Base-by-base conservation (phyloP, 2,888 invertebrate species). In the Taphrorychus bicolor region DNA sequence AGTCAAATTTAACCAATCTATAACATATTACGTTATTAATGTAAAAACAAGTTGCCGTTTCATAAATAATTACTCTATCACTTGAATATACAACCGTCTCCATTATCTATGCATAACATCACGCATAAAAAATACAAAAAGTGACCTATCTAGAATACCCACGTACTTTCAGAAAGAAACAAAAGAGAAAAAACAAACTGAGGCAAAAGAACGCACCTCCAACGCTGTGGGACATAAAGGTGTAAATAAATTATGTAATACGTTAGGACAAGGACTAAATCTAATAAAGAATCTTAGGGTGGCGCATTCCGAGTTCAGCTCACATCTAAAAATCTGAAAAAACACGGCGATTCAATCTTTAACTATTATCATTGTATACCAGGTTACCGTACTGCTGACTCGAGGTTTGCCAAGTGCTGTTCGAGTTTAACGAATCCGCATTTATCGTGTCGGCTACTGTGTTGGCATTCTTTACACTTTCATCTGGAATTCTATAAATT, bases 281-380 rank as follows among this genome's bases (percentile, higher is more conserved):
- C 74, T 76, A 75, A 71, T 65, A 72, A 72, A 70, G 69, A 69
- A 59, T 71, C 67, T 71, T 59, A 65, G 45, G n/a, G 19, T 16
- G 51, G 22, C 40, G 58, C 58, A 68, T 65, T 60, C 57, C 70
- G 59, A 62, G 65, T 49, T 70, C 76, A 76, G 78, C 77, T 81
- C 79, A 81, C 81, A 79, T 82, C 76, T 80, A 79, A 74, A 80
- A 76, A 81, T 82, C 82, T 82, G 80, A 72, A 81, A n/a, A 81
- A 76, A 77, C 70, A 76, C 70, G 74, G 69, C 69, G 73, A 74
- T 73, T 74, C 73, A 73, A 72, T 72, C 71, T 75, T 77, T 73
- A 78, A 76, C 76, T 78, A 75, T 78, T 79, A 77, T 77, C 77
- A 71, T 72, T 16, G n/a, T 19, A 76, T 70, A 77, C 72, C 73